Evolutionary conservation across 2,888 invertebrate genomes (phyloP).

Genomic region (Esperia sulphurella): DNA sequence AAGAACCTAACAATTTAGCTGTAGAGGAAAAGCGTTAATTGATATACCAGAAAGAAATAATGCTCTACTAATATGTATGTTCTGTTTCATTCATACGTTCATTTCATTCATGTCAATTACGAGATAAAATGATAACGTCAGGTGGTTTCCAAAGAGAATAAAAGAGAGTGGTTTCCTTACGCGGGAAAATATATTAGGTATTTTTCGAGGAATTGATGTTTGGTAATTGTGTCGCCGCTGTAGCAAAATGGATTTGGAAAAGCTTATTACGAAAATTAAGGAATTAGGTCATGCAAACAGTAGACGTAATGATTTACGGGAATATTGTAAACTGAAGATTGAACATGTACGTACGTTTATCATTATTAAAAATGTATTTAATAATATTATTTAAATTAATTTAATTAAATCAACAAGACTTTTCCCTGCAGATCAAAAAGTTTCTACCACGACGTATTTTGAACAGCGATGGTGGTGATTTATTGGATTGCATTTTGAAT

Average conservation of each 20-base stretch:
- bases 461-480: slow-evolving; percentile 51
- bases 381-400: not conserved
- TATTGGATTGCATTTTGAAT: slow-evolving; percentile 55
- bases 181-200: not conserved
- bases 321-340: slow-evolving; percentile 47
- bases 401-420: slow-evolving; percentile 3
- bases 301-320: slow-evolving; percentile 49
- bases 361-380: not conserved
- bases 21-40: no score
- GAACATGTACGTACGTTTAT: slow-evolving; percentile 35
- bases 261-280: slow-evolving; percentile 44
- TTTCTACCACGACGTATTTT: slow-evolving; percentile 48
- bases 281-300: slow-evolving; percentile 48
- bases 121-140: no score
- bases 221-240: no score
- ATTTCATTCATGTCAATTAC: no score
- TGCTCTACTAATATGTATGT: no score
- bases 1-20: no score
- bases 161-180: no score
- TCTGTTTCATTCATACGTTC: no score
- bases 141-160: no score
- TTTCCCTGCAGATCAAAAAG: slow-evolving; percentile 46
- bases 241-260: slow-evolving; percentile 34
- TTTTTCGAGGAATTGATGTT: no score
- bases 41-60: no score